phyloP scores from a whole-genome alignment of 2,797 vertebrate genomes.

The Diglossa cyanea region DNA sequence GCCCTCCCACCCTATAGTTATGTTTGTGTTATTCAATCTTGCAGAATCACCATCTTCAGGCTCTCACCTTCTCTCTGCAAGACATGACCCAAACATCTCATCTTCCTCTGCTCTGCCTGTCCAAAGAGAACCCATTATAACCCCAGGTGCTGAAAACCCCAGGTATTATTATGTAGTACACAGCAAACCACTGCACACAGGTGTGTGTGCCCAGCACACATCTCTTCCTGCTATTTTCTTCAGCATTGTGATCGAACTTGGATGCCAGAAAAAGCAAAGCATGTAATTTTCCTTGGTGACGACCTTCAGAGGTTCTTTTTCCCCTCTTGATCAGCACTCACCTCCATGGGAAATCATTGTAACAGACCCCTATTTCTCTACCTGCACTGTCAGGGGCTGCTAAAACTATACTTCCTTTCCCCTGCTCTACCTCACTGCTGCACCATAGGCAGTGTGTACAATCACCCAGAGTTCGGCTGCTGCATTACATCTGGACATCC shows the following conservation, averaged over 20 bases:
- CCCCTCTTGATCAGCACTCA: background rate
- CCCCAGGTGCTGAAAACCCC: conserved; percentile 35
- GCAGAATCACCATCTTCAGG: conserved; percentile 37
- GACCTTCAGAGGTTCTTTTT: conserved; percentile 22
- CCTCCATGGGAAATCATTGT: conserved; percentile 33
- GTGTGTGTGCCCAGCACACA: background rate
- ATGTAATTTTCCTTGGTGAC: conserved; percentile 7
- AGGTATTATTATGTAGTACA: background rate
- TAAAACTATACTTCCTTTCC: background rate
- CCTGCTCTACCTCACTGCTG: background rate
- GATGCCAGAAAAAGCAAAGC: background rate
- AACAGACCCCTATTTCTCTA: conserved; percentile 10
- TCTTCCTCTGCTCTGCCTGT: conserved; percentile 48
- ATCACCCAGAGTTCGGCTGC: background rate
- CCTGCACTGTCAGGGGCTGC: conserved; percentile 10
- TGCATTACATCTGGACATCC: background rate
- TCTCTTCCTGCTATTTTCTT: background rate
- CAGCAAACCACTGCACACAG: background rate
- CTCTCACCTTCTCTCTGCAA: conserved; percentile 11
- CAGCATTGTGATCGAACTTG: background rate
- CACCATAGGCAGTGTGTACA: background rate
- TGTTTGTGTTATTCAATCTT: conserved; percentile 27
- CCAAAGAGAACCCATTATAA: conserved; percentile 64
- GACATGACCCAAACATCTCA: conserved; percentile 61
- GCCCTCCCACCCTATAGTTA: conserved; percentile 1